Conservation (phyloP, 2,888 invertebrate genomes). For the Diogma glabrata region DNA sequence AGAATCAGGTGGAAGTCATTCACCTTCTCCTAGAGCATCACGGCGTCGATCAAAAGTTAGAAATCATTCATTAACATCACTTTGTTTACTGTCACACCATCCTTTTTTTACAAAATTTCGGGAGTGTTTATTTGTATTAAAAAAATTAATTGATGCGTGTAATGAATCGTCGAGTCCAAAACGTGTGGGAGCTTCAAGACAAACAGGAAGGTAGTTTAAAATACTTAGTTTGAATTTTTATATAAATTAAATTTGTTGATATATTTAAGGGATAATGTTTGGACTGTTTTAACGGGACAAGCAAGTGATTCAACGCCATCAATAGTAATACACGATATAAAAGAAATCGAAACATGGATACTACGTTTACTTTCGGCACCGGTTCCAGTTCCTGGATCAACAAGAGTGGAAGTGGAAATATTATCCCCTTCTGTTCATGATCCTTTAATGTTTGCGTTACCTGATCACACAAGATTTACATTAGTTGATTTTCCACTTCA, state of each 20-base stretch:
- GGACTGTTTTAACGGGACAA: conserved; percentile 87
- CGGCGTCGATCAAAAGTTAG: conserved; percentile 70
- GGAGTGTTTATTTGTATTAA: conserved; percentile 90
- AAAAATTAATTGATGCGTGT: conserved; percentile 93
- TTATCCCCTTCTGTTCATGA: conserved; percentile 76
- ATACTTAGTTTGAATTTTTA: not conserved
- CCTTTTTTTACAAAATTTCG: conserved; percentile 98
- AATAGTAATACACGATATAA: conserved; percentile 88
- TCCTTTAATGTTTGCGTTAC: conserved; percentile 82
- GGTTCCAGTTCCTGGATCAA: conserved; percentile 95
- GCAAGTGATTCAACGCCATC: conserved; percentile 69
- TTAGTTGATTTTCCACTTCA: conserved; percentile 97
- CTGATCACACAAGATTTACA: conserved; percentile 94
- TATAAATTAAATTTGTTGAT: too few relatives aligned
- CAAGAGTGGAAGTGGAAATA: conserved; percentile 67
- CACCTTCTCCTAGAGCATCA: conserved; percentile 73
- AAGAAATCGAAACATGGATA: conserved; percentile 99
- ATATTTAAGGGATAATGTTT: conserved; percentile 73
- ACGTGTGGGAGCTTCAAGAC: conserved; percentile 80
- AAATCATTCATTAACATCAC: conserved; percentile 90
- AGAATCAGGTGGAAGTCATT: conserved; percentile 78
- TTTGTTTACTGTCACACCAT: conserved; percentile 97
- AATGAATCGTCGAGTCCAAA: conserved; percentile 86
- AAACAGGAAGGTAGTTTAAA: conserved; percentile 57
- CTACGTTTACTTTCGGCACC: conserved; percentile 90